Evolutionary conservation across 2,888 invertebrate genomes (phyloP).

Genomic region (Amphipoea oculea): DNA sequence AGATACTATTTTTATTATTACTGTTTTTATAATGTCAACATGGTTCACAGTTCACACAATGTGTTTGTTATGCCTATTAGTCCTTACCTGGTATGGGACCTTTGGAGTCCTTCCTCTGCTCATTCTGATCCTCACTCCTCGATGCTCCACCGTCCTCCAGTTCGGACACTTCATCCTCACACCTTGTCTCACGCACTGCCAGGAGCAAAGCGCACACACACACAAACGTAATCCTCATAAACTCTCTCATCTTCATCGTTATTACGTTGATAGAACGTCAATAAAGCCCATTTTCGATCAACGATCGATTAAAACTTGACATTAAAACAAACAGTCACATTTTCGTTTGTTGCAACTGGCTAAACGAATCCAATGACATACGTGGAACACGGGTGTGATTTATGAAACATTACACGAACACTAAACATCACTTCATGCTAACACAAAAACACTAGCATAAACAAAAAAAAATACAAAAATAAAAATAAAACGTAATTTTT

Average conservation of each 20-base stretch:
- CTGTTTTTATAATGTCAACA: constrained; percentile 50
- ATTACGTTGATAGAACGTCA: constrained; percentile 74
- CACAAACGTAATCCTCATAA: constrained; percentile 83
- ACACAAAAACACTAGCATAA: constrained; percentile 57
- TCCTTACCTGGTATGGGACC: constrained; percentile 80
- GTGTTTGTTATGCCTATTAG: constrained; percentile 29
- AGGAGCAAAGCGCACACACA: constrained; percentile 82
- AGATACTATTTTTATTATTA: constrained; percentile 34
- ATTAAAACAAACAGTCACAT: constrained; percentile 85
- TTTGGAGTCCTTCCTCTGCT: constrained; percentile 81
- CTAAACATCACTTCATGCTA: constrained; percentile 66
- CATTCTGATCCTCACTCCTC: constrained; percentile 71
- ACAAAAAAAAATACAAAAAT: constrained; percentile 45
- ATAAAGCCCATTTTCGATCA: constrained; percentile 80
- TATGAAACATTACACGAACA: constrained; percentile 67
- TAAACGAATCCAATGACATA: constrained; percentile 76
- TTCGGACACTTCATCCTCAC: constrained; percentile 79
- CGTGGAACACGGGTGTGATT: constrained; percentile 64
- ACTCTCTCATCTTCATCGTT: constrained; percentile 85
- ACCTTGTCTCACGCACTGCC: constrained; percentile 77
- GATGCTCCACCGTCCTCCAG: constrained; percentile 62
- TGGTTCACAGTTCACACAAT: constrained; percentile 25
- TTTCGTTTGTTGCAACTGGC: constrained; percentile 81
- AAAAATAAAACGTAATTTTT: constrained; percentile 69
- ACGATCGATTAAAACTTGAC: constrained; percentile 70